Percentiles rank a stretch among this genome's conserved stretches.
These are phyloP conservation scores for Serilophus lunatus DNA, from an alignment of 2,113 vertebrate species.

Conservation along the genomic window DNA sequence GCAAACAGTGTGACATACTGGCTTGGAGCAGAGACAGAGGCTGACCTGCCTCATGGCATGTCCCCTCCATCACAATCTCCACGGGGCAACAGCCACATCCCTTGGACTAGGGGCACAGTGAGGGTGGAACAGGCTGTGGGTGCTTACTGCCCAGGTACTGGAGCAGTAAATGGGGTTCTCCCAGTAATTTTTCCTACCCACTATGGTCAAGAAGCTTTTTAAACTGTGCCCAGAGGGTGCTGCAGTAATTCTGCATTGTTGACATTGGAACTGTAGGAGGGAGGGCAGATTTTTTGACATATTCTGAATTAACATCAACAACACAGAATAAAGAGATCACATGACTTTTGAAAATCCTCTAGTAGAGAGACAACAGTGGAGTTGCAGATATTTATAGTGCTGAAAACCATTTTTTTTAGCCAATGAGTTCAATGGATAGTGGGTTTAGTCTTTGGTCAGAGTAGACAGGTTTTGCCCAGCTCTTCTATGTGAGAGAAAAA, in stretches of 20 bases:
- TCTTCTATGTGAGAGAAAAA: not conserved
- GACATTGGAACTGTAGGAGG: not conserved
- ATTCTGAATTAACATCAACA: not conserved
- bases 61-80: not conserved
- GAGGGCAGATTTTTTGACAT: not conserved
- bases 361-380: not conserved
- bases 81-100: rapidly evolving
- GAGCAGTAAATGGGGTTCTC: not conserved
- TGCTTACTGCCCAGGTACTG: not conserved
- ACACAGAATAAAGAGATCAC: not conserved
- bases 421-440: not conserved
- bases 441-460: not conserved
- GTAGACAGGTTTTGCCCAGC: not conserved
- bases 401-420: not conserved
- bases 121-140: not conserved
- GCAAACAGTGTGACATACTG: not conserved
- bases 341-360: not conserved
- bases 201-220: not conserved
- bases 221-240: not conserved
- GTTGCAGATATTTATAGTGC: not conserved
- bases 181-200: not conserved
- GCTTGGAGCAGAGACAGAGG: not conserved
- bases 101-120: not conserved
- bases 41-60: rapidly evolving
- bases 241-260: not conserved